Base-by-base conservation (phyloP, 2,888 invertebrate species). In the Bhutanitis thaidina region DNA sequence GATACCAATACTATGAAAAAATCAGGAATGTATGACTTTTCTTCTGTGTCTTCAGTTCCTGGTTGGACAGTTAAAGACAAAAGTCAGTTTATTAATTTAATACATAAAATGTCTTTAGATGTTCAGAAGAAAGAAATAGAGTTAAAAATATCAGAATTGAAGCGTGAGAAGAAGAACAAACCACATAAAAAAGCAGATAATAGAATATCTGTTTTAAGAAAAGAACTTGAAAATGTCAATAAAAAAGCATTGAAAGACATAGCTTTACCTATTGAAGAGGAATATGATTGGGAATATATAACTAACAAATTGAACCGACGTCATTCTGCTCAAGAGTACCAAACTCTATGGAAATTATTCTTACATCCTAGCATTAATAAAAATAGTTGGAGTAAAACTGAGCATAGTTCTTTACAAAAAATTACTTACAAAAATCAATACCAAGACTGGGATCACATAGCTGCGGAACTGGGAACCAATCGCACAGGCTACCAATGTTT, bases 401-500 rank as follows among this genome's bases (percentile, higher is more conserved):
- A 89, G 54, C 80, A 82, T 48, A 43, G 55, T 5, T 40, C 54
- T 1, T 59, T 88, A 34, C 72, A 79, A 52, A 63, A 59, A 53
- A 62, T 87, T 43, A 80, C 79, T 7, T 27, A 56, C 2, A 53
- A 60, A 9, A 59, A 91, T 56, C 78, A 90, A 0, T 76, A 70
- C 55, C 91, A 93, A 69, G 83, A 94, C 64, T 96, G 96, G 96
- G 91, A 92, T 34, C 49, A 60, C 0, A 93, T 96, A 49, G 93
- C 94, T 0, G 52, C 62, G 9, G 69, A 86, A 58, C 69, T 95
- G 10, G 74, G 80, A 0, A 91, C 91, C 1, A 81, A 86, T 5
- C 88, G 95, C 43, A 91, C 93, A 0, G 92, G 91, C 0, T 94
- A 93, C 65, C 93, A 94, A 60, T 93, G 94, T 61, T 94, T 93